A percentile compares a stretch with the other conserved stretches of the same genome.
Conservation (phyloP, 2,797 vertebrate genomes). For the Lophura swinhoii region DNA sequence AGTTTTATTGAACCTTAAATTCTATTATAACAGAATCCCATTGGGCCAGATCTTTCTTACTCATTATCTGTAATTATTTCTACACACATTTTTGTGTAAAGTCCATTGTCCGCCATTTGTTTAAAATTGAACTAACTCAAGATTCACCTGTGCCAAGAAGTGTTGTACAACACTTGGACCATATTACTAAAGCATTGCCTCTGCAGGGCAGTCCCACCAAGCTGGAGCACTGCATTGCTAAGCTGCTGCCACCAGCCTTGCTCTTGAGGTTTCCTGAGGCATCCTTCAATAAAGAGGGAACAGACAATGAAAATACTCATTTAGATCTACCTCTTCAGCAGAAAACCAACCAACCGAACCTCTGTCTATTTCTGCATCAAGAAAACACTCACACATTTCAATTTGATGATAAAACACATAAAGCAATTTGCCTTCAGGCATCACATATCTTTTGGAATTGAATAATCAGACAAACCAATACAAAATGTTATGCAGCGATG, state of each 20-base stretch:
- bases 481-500: neutral
- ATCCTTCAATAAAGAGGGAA: neutral
- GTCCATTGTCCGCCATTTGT: neutral
- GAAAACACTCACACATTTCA: neutral
- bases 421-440: neutral
- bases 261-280: neutral
- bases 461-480: neutral
- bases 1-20: neutral
- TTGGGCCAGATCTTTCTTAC: neutral
- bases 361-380: neutral
- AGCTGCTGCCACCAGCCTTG: neutral
- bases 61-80: accelerated
- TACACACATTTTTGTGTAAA: neutral
- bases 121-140: neutral
- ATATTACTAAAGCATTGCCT: neutral
- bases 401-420: neutral
- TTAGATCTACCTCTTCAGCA: neutral
- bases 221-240: neutral
- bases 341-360: neutral
- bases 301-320: neutral
- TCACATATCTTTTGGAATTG: neutral
- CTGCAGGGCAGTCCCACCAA: neutral
- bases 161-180: neutral
- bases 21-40: neutral
- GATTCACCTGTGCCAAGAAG: neutral